A percentile compares a stretch with the other conserved stretches of the same genome.
phyloP scores from a whole-genome alignment of 1,140 invertebrate genomes.

The Heliconius nattereri region DNA sequence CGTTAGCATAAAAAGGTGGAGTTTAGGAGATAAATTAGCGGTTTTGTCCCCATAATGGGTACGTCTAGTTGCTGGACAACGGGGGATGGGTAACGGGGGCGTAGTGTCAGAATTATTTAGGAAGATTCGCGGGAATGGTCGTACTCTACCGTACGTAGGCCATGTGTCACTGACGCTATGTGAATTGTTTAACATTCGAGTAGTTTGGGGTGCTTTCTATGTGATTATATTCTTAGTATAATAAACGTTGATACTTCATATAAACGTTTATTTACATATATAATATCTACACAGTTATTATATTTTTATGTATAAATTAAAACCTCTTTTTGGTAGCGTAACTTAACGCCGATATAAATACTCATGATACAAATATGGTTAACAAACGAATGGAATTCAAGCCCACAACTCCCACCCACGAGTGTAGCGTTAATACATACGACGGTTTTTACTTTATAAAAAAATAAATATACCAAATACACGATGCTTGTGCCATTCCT shows the following conservation, averaged over 20 bases:
- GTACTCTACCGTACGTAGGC: constrained; percentile 52
- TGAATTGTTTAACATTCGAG: neutral
- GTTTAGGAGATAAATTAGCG: constrained; percentile 61
- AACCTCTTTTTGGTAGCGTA: no score
- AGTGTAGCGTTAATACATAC: neutral
- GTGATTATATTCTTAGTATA: neutral
- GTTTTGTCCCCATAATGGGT: constrained; percentile 56
- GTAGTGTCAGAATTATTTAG: constrained; percentile 70
- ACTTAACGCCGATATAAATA: no score
- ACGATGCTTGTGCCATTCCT: neutral
- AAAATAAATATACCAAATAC: neutral
- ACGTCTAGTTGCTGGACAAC: constrained; percentile 47
- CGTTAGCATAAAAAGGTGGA: constrained; percentile 37
- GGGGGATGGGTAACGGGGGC: constrained; percentile 39
- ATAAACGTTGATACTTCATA: neutral
- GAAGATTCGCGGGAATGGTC: constrained; percentile 66
- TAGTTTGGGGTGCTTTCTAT: neutral
- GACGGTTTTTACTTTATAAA: neutral
- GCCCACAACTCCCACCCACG: no score
- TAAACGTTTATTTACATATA: neutral
- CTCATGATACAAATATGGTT: no score
- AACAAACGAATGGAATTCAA: no score
- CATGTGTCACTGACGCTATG: constrained; percentile 34
- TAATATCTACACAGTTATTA: neutral
- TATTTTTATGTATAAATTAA: neutral